phyloP scores from a whole-genome alignment of 2,113 vertebrate genomes.

The Corydoras maculifer region DNA sequence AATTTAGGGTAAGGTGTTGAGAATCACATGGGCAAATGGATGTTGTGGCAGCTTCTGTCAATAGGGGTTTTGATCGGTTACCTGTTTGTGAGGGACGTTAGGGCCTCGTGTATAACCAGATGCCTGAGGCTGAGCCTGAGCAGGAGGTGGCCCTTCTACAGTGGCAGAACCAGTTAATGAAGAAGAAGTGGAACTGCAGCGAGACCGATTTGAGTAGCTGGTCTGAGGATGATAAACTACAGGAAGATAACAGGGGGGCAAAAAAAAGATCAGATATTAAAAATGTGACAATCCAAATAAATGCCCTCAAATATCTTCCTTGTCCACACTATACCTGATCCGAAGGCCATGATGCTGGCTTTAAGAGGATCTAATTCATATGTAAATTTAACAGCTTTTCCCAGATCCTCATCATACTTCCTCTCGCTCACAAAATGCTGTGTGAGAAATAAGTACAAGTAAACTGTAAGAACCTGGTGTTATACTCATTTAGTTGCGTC shows the following conservation, averaged over 20 bases:
- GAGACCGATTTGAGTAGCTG: constrained; percentile 79
- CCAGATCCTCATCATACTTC: constrained; percentile 91
- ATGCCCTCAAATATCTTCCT: too few species aligned
- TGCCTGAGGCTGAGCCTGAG: constrained; percentile 51
- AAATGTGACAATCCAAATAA: neutral
- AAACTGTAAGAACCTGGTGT: neutral
- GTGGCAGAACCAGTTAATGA: constrained; percentile 54
- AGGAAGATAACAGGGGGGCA: neutral
- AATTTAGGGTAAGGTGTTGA: too few species aligned
- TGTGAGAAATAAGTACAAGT: neutral
- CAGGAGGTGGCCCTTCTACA: constrained; percentile 50
- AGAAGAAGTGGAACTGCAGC: constrained; percentile 70
- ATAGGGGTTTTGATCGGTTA: constrained; percentile 39
- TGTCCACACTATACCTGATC: constrained; percentile 71
- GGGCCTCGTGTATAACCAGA: constrained; percentile 53
- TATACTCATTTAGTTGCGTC: too few species aligned
- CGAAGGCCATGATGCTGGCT: constrained; percentile 75
- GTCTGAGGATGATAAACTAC: constrained; percentile 89
- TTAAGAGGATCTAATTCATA: constrained; percentile 81
- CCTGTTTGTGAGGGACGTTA: constrained; percentile 70
- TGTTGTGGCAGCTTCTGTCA: too few species aligned
- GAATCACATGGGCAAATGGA: too few species aligned
- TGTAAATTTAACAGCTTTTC: constrained; percentile 81
- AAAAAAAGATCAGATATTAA: neutral
- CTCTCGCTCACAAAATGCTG: constrained; percentile 95